phyloP scores from a whole-genome alignment of 2,113 vertebrate species.

The Chamaetylas fuelleborni region DNA sequence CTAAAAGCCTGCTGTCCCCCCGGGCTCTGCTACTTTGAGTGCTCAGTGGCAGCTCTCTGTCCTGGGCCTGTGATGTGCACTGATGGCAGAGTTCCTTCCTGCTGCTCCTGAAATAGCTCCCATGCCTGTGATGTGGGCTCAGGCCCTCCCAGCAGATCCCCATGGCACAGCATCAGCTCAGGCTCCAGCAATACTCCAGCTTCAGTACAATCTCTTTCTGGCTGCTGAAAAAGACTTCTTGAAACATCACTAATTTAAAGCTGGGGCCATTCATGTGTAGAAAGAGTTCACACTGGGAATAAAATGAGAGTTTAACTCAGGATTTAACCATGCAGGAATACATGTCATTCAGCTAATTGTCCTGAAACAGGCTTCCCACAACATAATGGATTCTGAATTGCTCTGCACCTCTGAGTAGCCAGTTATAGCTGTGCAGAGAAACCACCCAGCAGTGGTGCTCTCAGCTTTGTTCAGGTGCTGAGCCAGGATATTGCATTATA shows the following conservation, averaged over 20 bases:
- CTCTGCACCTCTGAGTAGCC: background rate
- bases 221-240: background rate
- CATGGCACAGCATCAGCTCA: background rate
- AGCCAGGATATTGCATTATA: background rate
- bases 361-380: background rate
- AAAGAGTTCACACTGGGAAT: conserved; percentile 2
- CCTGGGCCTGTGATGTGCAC: background rate
- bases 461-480: background rate
- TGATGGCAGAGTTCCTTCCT: background rate
- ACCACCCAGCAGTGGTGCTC: background rate
- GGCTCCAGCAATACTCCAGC: background rate
- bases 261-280: background rate
- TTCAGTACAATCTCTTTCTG: background rate
- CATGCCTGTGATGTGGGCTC: background rate
- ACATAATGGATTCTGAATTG: background rate
- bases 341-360: background rate
- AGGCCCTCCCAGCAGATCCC: background rate
- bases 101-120: background rate
- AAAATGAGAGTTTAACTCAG: conserved; percentile 1
- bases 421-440: background rate
- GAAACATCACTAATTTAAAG: conserved; percentile 4
- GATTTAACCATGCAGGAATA: conserved; percentile 2
- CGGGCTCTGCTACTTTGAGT: background rate
- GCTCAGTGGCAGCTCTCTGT: background rate
- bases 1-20: background rate